Conservation (phyloP, 1,140 invertebrate species). For the Lordiphosa mommai region DNA sequence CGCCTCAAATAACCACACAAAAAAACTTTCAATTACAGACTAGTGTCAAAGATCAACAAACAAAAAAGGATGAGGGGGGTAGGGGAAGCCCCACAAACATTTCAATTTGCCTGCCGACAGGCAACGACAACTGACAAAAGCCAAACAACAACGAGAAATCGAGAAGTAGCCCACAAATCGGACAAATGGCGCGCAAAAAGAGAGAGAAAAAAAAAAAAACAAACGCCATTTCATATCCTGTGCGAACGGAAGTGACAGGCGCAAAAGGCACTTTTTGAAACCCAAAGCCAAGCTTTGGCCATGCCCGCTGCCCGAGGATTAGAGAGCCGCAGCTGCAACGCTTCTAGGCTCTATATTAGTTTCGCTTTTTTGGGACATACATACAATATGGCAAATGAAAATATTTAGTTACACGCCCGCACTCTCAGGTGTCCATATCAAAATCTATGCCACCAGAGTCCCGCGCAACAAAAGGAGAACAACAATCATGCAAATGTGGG, state of each 20-base stretch:
- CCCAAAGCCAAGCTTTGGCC: conserved; percentile 48
- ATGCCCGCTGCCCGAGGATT: conserved; percentile 25
- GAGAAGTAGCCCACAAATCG: conserved; percentile 72
- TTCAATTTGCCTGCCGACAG: conserved; percentile 71
- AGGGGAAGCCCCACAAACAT: conserved; percentile 56
- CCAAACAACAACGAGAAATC: conserved; percentile 61
- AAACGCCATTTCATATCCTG: conserved; percentile 67
- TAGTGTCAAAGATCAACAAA: conserved; percentile 73
- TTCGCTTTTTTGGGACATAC: neutral
- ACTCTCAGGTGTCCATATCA: conserved; percentile 10
- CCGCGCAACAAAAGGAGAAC: neutral
- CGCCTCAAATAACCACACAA: conserved; percentile 32
- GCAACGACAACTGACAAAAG: conserved; percentile 56
- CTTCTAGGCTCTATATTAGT: conserved; percentile 1
- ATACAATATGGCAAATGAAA: neutral
- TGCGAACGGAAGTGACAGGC: conserved; percentile 59
- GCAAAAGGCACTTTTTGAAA: conserved; percentile 22
- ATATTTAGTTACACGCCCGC: neutral
- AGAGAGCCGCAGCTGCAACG: conserved; percentile 8
- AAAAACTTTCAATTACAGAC: conserved; percentile 67
- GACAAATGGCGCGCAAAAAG: conserved; percentile 49
- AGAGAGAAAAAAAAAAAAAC: conserved; percentile 20
- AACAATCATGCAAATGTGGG: conserved; percentile 1
- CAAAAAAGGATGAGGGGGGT: conserved; percentile 22
- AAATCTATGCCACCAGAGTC: conserved; percentile 9